A percentile compares a stretch with the other conserved stretches of the same genome.
Conservation (phyloP, 1,140 invertebrate species). For the Trichoplusia ni region DNA sequence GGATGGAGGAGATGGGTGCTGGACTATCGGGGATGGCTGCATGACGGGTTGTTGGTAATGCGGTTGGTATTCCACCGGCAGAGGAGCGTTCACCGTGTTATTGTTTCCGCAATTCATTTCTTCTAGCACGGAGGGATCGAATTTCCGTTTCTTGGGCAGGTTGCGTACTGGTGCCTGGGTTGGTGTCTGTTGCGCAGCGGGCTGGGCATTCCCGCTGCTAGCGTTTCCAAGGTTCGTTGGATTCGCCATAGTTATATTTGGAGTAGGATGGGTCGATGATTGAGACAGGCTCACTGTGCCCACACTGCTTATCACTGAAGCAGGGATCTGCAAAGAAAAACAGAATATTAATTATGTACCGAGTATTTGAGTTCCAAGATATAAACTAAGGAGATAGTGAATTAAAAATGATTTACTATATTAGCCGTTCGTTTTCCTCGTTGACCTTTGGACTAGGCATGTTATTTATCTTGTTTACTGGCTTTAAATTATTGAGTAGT, state of each 20-base stretch:
- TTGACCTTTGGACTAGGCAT: too few relatives aligned
- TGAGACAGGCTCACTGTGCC: constrained; percentile 78
- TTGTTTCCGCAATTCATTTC: constrained; percentile 81
- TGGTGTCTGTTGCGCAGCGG: constrained; percentile 61
- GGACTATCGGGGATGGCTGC: constrained; percentile 67
- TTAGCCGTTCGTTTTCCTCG: too few relatives aligned
- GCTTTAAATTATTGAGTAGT: too few relatives aligned
- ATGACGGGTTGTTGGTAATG: constrained; percentile 52
- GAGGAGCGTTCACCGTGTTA: constrained; percentile 51
- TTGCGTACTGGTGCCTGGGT: constrained; percentile 83
- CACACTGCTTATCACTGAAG: constrained; percentile 81
- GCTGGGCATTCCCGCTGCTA: constrained; percentile 56
- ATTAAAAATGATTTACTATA: too few relatives aligned
- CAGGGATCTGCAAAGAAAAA: constrained; percentile 75
- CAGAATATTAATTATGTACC: not conserved
- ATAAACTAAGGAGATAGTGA: too few relatives aligned
- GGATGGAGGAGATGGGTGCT: constrained; percentile 53
- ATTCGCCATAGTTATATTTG: constrained; percentile 76
- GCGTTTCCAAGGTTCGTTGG: constrained; percentile 68
- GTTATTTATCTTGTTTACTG: too few relatives aligned
- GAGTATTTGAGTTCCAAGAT: too few relatives aligned
- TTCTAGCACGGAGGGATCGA: constrained; percentile 91
- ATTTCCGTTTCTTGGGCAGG: constrained; percentile 94
- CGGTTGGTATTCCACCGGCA: constrained; percentile 58
- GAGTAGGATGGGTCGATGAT: constrained; percentile 60